Evolutionary conservation across 2,113 vertebrate species (phyloP), one percentile per base, ranked within the genome.

Genomic region (Typhlomys cinereus): DNA sequence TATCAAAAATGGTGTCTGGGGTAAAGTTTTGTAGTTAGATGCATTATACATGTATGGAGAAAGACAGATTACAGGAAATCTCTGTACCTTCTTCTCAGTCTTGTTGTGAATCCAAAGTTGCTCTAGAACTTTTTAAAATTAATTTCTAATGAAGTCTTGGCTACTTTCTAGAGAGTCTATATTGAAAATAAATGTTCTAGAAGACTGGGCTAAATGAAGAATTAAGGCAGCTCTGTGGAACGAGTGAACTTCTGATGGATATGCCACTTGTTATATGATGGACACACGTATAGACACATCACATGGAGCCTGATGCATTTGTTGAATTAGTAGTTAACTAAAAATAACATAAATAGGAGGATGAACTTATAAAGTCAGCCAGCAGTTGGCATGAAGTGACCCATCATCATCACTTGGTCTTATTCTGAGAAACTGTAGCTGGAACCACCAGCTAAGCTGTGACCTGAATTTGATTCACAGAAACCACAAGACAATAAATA

Each of bases 401-500:
- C 0, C 10, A 59, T n/a, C n/a, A 41, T 31, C 44, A 34, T n/a
- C 11, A 39, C 12, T 41, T 74, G 78, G 29, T 25, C n/a, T n/a
- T n/a, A n/a, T n/a, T 50, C 39, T 59, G 62, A 78, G 89, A 54
- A 48, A 57, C 25, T 70, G 41, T 85, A 46, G 12, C 11, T 66
- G 57, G 48, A 74, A 57, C 64, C 34, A 34, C 14, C 73, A 74
- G 4, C 31, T 7, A 25, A 61, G 29, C 18, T 36, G n/a, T 29
- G 69, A 23, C 52, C 57, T 15, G 27, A 57, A 91, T 89, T 41
- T 52, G 20, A 78, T 50, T 15, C 23, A 34, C 70, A 67, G 81
- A 61, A 83, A 92, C 48, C 50, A 34, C 70, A 64, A 87, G 64
- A 31, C 71, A 89, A 61, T 54, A 66, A 78, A 81, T 89, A 46